Evolutionary conservation across 2,797 vertebrate genomes (phyloP).

Genomic region (Echeneis naucrates): DNA sequence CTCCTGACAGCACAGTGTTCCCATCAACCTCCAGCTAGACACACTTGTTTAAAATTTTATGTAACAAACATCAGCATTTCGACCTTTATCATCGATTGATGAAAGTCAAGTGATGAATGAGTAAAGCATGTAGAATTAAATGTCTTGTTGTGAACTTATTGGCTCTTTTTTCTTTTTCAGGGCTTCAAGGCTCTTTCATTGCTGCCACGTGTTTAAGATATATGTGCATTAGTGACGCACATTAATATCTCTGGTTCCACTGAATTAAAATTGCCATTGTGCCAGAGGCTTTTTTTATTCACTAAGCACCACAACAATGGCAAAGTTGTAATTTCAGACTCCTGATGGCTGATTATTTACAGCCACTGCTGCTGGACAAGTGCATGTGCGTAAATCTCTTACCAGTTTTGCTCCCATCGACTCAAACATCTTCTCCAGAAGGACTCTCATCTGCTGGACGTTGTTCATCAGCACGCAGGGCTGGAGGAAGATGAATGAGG

Average conservation of each 20-base stretch:
- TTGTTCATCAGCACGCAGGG: slow-evolving; percentile 99
- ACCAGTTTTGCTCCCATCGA: slow-evolving; percentile 98
- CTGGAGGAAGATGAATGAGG: slow-evolving; percentile 70
- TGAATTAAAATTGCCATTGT: neutral
- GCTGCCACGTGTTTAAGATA: neutral
- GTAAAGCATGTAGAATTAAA: neutral
- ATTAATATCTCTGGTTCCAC: neutral
- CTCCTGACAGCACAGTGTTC: too few species aligned
- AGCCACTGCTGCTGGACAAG: neutral
- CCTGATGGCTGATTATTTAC: neutral
- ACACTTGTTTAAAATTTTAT: neutral
- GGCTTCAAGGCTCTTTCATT: neutral
- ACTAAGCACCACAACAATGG: neutral
- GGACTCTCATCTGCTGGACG: slow-evolving; percentile 95
- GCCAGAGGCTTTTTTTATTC: neutral
- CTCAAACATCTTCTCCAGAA: slow-evolving; percentile 99
- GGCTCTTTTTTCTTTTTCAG: neutral
- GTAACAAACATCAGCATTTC: neutral
- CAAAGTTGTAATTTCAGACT: neutral
- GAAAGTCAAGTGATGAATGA: neutral
- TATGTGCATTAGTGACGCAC: neutral
- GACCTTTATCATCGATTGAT: neutral
- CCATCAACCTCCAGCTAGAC: neutral
- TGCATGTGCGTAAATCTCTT: slow-evolving; percentile 23
- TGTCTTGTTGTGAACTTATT: neutral